Percentiles rank a stretch among this genome's conserved stretches.
Evolutionary conservation across 2,113 vertebrate genomes (phyloP).

Genomic region (Hystrix brachyura): DNA sequence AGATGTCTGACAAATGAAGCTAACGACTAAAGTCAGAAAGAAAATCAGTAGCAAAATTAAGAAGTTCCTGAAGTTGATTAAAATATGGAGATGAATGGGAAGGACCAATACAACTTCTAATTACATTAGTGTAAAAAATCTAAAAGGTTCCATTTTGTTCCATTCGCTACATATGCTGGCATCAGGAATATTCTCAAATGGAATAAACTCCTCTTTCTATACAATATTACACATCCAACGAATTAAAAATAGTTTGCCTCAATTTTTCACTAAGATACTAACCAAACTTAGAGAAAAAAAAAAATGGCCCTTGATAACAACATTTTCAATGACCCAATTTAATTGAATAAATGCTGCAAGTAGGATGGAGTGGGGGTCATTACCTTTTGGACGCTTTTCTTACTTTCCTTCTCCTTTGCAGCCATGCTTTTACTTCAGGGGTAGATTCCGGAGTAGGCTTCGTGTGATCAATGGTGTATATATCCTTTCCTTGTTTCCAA

Average conservation of each 20-base stretch:
- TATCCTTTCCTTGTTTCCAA: conserved; percentile 97
- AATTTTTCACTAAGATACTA: conserved; percentile 33
- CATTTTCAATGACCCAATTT: neutral
- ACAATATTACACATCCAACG: neutral
- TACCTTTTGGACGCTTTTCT: conserved; percentile 90
- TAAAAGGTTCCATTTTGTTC: neutral
- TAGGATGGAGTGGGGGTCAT: neutral
- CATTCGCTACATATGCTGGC: neutral
- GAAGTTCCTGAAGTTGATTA: neutral
- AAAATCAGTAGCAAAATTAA: conserved; percentile 18
- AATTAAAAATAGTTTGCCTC: conserved; percentile 30
- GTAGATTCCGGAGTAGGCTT: conserved; percentile 94
- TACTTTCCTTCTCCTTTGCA: conserved; percentile 90
- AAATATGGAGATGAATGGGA: conserved; percentile 24
- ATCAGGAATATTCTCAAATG: conserved; percentile 51
- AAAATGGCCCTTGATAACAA: neutral
- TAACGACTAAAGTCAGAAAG: neutral
- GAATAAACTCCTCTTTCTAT: neutral
- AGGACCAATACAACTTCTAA: neutral
- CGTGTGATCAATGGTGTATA: conserved; percentile 94
- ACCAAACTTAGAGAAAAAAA: conserved; percentile 56
- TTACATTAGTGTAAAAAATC: neutral
- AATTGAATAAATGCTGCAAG: neutral
- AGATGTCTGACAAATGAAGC: neutral
- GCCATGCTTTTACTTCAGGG: conserved; percentile 94